phyloP scores from a whole-genome alignment of 2,888 invertebrate species.

The Hirudinaria manillensis region DNA sequence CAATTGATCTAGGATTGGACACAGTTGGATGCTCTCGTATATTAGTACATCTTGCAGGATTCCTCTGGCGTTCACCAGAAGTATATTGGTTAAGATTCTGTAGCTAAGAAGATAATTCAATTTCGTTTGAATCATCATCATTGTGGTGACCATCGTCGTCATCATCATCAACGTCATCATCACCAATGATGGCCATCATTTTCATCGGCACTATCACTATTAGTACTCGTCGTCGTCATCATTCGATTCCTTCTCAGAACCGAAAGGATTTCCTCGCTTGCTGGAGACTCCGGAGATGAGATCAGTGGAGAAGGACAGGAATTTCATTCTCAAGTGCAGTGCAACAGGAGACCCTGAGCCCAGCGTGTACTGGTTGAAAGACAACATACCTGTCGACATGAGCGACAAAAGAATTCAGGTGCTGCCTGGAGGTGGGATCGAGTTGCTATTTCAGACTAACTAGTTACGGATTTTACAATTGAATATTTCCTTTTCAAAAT shows the following conservation, averaged over 20 bases:
- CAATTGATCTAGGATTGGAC: constrained; percentile 4
- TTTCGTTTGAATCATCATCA: background rate
- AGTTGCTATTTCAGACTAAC: background rate
- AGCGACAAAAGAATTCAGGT: constrained; percentile 50
- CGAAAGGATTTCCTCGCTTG: constrained; percentile 84
- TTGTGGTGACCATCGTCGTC: background rate
- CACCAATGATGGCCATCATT: too few relatives aligned
- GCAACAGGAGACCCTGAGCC: constrained; percentile 76
- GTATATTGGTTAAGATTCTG: too few relatives aligned
- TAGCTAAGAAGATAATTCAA: too few relatives aligned
- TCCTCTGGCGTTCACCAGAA: too few relatives aligned
- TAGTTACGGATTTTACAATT: background rate
- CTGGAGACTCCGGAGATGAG: constrained; percentile 80
- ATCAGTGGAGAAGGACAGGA: constrained; percentile 92
- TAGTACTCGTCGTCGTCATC: too few relatives aligned
- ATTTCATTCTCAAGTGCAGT: constrained; percentile 79
- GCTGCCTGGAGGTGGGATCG: constrained; percentile 35
- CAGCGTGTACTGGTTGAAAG: constrained; percentile 84
- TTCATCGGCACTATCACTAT: too few relatives aligned
- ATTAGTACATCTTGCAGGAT: too few relatives aligned
- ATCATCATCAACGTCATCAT: background rate
- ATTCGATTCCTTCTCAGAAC: constrained; percentile 58
- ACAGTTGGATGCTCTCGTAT: too few relatives aligned
- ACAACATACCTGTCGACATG: constrained; percentile 72
- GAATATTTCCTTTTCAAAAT: background rate